phyloP scores from a whole-genome alignment of 2,888 invertebrate genomes.

The Ecliptopera silaceata region DNA sequence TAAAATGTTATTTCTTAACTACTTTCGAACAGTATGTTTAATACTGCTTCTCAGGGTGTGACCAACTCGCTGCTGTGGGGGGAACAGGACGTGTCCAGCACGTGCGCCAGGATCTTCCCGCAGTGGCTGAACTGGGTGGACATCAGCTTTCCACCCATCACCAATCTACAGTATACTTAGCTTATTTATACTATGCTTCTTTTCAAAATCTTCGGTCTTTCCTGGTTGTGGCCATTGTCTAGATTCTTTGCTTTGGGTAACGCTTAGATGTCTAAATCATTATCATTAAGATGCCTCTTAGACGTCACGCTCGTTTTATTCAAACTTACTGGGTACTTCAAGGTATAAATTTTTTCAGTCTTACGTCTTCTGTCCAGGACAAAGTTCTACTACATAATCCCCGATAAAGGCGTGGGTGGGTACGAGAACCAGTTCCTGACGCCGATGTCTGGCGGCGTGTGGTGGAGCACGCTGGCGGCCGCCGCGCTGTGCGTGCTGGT shows the following conservation, averaged over 20 bases:
- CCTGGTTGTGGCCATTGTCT: no score
- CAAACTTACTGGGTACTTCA: no score
- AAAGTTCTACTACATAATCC: slow-evolving; percentile 71
- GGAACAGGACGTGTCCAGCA: slow-evolving; percentile 69
- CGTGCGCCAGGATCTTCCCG: slow-evolving; percentile 64
- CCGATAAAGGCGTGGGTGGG: slow-evolving; percentile 63
- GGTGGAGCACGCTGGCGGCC: slow-evolving; percentile 63
- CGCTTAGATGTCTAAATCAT: no score
- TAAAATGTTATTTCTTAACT: no score
- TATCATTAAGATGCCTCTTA: no score
- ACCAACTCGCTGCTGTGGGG: slow-evolving; percentile 68
- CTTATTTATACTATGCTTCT: not conserved
- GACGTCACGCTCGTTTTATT: no score
- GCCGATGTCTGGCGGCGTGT: slow-evolving; percentile 71
- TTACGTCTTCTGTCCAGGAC: slow-evolving; percentile 47
- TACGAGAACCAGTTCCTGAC: slow-evolving; percentile 75
- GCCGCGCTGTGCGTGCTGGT: slow-evolving; percentile 54
- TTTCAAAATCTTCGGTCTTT: no score
- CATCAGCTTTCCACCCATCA: slow-evolving; percentile 62
- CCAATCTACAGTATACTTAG: slow-evolving; percentile 61
- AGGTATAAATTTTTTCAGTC: no score
- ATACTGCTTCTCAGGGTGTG: slow-evolving; percentile 62
- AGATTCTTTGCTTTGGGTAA: no score
- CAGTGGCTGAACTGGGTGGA: slow-evolving; percentile 73
- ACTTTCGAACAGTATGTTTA: not conserved